These are phyloP conservation scores for Sandelia bainsii DNA, from an alignment of 2,797 vertebrate species.

Conservation along the genomic window DNA sequence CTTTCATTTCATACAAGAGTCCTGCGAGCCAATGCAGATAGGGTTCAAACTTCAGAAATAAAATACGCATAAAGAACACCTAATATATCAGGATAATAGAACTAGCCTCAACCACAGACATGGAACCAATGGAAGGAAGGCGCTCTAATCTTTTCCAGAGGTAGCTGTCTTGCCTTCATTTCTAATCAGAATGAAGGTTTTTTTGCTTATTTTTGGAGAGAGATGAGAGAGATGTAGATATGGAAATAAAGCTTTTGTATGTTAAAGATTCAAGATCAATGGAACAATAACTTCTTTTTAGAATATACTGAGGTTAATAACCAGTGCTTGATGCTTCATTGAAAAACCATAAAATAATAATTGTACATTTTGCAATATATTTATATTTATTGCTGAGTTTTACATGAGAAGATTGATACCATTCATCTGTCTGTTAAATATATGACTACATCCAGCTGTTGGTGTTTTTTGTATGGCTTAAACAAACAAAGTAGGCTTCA, in stretches of 20 bases:
- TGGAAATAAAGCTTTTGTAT: constrained; percentile 28
- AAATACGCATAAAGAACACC: constrained; percentile 50
- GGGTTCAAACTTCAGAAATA: constrained; percentile 64
- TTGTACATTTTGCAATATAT: not conserved
- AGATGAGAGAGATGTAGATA: constrained; percentile 61
- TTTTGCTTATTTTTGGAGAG: constrained; percentile 42
- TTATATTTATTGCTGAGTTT: not conserved
- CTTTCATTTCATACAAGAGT: constrained; percentile 73
- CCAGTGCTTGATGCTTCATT: constrained; percentile 10
- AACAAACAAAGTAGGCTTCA: not conserved
- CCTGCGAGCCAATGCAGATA: constrained; percentile 52
- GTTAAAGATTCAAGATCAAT: constrained; percentile 8
- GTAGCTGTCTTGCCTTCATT: constrained; percentile 28
- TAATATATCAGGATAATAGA: constrained; percentile 59
- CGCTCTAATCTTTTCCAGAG: constrained; percentile 65
- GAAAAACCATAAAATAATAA: constrained; percentile 20
- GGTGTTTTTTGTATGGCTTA: not conserved
- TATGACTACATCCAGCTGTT: not conserved
- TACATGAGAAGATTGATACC: constrained; percentile 9
- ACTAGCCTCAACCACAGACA: constrained; percentile 46
- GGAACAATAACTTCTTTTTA: constrained; percentile 20
- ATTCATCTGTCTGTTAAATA: constrained; percentile 2
- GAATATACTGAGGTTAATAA: constrained; percentile 8
- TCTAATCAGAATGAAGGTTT: constrained; percentile 15
- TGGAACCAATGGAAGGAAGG: constrained; percentile 41